Conservation (phyloP, 2,113 vertebrate species). For the Gambusia affinis region DNA sequence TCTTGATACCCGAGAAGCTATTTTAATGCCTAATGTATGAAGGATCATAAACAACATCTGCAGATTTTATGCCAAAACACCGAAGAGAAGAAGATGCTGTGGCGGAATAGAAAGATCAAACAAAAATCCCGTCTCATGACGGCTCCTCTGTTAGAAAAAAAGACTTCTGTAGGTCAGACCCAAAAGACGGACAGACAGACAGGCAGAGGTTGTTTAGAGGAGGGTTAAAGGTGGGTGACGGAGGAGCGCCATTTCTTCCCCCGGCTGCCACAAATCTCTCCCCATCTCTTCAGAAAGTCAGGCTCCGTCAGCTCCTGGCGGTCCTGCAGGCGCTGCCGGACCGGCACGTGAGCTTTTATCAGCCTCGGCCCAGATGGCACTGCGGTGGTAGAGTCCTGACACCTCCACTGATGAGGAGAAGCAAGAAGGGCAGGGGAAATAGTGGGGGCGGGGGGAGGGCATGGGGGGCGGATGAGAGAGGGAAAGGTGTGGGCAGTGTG, state of each 20-base stretch:
- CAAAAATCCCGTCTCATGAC: conserved; percentile 5
- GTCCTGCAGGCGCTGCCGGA: conserved; percentile 72
- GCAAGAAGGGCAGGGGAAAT: conserved; percentile 43
- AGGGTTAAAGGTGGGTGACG: conserved; percentile 24
- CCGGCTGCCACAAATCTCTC: conserved; percentile 66
- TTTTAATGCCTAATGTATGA: not conserved
- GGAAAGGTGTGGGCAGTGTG: not conserved
- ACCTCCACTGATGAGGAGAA: conserved; percentile 64
- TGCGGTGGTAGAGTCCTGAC: conserved; percentile 61
- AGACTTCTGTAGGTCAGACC: conserved; percentile 11
- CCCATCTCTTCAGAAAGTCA: conserved; percentile 74
- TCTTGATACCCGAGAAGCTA: no score
- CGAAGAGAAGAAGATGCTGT: not conserved
- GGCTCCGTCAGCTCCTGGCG: conserved; percentile 69
- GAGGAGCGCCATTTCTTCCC: conserved; percentile 67
- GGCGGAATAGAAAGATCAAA: conserved; percentile 20
- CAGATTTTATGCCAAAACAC: not conserved
- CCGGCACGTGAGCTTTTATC: conserved; percentile 82
- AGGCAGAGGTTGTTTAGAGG: conserved; percentile 39
- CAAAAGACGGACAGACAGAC: conserved; percentile 43
- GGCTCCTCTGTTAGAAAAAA: conserved; percentile 27
- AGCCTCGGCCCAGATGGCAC: conserved; percentile 78
- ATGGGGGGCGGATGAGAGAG: not conserved
- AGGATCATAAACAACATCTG: not conserved
- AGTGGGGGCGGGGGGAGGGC: no score